A percentile compares a stretch with the other conserved stretches of the same genome.
phyloP scores from a whole-genome alignment of 2,113 vertebrate species.

The Epinephelus lanceolatus region DNA sequence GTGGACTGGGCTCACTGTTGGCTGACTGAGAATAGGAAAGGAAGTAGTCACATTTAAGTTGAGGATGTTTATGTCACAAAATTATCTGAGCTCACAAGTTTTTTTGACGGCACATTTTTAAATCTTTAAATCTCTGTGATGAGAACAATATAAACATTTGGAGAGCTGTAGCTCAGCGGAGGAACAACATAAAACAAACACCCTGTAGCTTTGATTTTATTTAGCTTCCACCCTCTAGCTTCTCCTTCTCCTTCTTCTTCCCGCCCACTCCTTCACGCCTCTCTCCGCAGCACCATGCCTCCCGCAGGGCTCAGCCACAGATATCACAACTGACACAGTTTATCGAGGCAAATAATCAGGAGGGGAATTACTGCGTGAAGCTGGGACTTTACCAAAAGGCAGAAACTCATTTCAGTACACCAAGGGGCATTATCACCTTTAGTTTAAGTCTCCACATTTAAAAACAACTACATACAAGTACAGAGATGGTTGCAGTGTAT shows the following conservation, averaged over 20 bases:
- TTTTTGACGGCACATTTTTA: not conserved
- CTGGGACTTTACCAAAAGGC: constrained; percentile 20
- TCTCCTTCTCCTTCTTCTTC: constrained; percentile 19
- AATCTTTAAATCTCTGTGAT: not conserved
- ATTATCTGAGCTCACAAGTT: not conserved
- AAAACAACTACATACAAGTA: not conserved
- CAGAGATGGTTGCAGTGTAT: not conserved
- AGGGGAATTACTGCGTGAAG: not conserved
- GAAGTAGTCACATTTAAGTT: too few species aligned
- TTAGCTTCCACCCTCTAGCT: constrained; percentile 39
- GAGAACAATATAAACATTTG: not conserved
- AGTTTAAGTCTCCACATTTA: not conserved
- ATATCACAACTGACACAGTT: constrained; percentile 68
- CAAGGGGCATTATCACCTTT: not conserved
- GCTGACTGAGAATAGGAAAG: too few species aligned
- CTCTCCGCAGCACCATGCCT: constrained; percentile 17
- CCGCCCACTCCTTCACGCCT: constrained; percentile 55
- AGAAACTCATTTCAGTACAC: not conserved
- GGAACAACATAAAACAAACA: constrained; percentile 14
- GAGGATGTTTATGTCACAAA: too few species aligned
- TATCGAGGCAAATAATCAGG: constrained; percentile 48
- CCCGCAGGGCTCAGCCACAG: constrained; percentile 47
- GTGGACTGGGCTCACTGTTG: too few species aligned
- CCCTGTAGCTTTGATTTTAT: constrained; percentile 56
- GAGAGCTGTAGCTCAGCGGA: not conserved